phyloP scores from a whole-genome alignment of 2,888 invertebrate species.

The Aspidiotus destructor region DNA sequence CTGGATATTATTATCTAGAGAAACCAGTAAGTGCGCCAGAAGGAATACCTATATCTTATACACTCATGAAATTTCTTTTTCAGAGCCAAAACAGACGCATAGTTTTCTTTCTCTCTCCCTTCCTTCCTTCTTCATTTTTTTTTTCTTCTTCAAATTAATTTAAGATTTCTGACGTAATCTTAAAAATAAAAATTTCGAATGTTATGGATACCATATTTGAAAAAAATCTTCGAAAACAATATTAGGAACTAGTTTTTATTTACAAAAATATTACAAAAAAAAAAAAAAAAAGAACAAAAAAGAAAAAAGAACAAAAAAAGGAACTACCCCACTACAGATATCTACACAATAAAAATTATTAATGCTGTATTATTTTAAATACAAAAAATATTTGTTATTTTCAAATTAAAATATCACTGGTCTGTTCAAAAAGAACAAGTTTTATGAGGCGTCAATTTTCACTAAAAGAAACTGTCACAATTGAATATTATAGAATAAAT shows the following conservation, averaged over 20 bases:
- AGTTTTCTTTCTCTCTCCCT: too few species aligned
- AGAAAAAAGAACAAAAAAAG: conserved; percentile 17
- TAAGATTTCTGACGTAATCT: not conserved
- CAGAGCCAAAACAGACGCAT: too few species aligned
- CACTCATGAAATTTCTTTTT: too few species aligned
- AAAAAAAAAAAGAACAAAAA: not conserved
- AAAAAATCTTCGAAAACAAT: not conserved
- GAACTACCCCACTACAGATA: conserved; percentile 24
- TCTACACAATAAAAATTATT: conserved; percentile 15
- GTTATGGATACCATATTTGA: not conserved
- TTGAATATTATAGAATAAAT: not conserved
- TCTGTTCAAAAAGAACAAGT: not conserved
- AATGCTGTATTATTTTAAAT: too few species aligned
- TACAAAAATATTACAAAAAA: conserved; percentile 3
- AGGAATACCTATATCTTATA: too few species aligned
- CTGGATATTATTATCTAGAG: too few species aligned
- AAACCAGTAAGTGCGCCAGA: too few species aligned
- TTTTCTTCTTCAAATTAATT: not conserved
- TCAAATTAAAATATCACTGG: not conserved
- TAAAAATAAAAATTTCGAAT: too few species aligned
- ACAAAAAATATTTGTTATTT: not conserved
- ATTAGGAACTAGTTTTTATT: conserved; percentile 14
- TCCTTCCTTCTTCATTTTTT: not conserved
- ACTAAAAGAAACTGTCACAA: not conserved
- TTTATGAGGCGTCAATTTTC: not conserved